Conservation (phyloP, 2,797 vertebrate genomes). For the Amblyraja radiata region DNA sequence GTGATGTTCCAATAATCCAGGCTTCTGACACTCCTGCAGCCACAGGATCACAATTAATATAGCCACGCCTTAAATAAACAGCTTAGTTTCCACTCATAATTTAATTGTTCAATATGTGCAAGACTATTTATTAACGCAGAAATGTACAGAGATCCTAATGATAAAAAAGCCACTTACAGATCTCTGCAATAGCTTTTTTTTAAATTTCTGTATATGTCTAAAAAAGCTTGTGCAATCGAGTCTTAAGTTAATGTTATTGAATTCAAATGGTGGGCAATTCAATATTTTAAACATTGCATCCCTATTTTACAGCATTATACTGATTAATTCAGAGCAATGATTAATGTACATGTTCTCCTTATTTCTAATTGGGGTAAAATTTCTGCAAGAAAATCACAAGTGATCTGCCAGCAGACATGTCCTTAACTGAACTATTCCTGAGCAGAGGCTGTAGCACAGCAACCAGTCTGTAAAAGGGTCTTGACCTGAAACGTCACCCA, state of each 20-base stretch:
- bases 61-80: neutral
- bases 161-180: neutral
- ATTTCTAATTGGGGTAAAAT: too few species aligned
- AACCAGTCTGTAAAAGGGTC: too few species aligned
- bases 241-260: neutral
- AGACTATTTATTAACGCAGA: neutral
- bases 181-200: neutral
- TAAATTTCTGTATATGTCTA: neutral
- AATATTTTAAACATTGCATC: neutral
- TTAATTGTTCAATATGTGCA: neutral
- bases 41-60: neutral
- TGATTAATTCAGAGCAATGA: neutral
- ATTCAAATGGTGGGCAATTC: neutral
- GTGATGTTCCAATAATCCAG: neutral
- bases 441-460: too few species aligned
- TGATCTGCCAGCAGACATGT: too few species aligned
- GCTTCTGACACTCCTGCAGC: neutral
- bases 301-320: neutral
- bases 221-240: neutral
- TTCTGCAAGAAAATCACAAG: too few species aligned
- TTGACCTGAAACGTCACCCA: too few species aligned
- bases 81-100: neutral
- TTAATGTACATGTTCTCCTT: neutral
- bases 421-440: too few species aligned
- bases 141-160: neutral